Evolutionary conservation across 2,888 invertebrate species (phyloP).

Genomic region (Alviniconcha strummeri): DNA sequence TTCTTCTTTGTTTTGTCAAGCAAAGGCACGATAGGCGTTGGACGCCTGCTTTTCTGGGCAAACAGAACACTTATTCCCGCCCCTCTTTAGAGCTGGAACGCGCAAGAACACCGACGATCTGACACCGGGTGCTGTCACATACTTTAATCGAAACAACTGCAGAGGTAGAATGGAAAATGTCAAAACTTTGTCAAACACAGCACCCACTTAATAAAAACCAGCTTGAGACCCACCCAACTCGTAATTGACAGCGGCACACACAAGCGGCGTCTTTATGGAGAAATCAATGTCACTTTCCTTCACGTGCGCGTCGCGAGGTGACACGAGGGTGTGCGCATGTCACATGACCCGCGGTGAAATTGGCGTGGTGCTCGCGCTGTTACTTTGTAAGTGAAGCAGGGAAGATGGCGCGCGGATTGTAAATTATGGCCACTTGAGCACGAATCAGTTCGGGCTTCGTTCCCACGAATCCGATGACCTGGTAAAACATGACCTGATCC

Average conservation of each 20-base stretch:
- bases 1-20: too few relatives aligned
- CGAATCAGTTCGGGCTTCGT: background rate
- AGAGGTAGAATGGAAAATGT: background rate
- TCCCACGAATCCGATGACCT: background rate
- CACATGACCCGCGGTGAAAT: background rate
- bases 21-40: too few relatives aligned
- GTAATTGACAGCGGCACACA: background rate
- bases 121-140: background rate
- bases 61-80: too few relatives aligned
- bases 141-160: too few relatives aligned
- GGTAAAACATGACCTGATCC: too few relatives aligned
- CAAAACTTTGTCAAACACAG: conserved; percentile 8
- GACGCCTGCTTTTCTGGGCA: too few relatives aligned
- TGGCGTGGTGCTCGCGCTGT: background rate
- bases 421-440: conserved; percentile 11
- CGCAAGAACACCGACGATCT: too few relatives aligned
- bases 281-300: conserved; percentile 1
- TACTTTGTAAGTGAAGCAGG: background rate
- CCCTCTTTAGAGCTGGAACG: too few relatives aligned
- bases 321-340: background rate
- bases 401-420: background rate
- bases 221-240: background rate
- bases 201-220: background rate
- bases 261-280: background rate
- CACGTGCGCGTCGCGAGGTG: conserved; percentile 1